Base-by-base conservation (phyloP, 2,797 vertebrate species). In the Manis crassicaudata region DNA sequence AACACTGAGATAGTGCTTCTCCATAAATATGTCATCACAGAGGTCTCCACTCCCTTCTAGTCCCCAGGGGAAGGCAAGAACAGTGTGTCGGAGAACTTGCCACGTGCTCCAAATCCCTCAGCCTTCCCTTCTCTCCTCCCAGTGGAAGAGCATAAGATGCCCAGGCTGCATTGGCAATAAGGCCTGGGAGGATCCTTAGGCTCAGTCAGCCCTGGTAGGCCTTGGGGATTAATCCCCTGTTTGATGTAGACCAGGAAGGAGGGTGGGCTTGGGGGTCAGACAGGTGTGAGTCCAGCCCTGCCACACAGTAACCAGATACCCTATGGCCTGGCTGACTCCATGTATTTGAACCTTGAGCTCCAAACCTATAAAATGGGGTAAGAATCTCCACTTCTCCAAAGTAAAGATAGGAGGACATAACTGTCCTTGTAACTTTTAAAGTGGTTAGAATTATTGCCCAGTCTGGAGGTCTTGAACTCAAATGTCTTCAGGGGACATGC, bases 1-100 rank as follows among this genome's bases (percentile, higher is more conserved):
- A 73, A 40, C 7, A 0, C 14, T 0, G 0, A 14, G 29, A 10
- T 4, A 12, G 10, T 2, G 4, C 23, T 52, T 79, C 32, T 68
- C 90, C 73, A 20, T 13, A 25, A 77, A 20, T 20, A 29, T 35
- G 16, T 17, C 27, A 7, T 37, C 56, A 14, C 16, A 18, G 21
- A 50, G 32, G 16, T 1, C 46, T 43, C 32, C 2, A 52, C 1
- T 0, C 20, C 37, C 27, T 40, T 35, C 80, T 43, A 14, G 3
- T 40, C 75, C 46, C 17, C 40, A 3, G 21, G 32, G 29, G 25
- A 70, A 65, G 21, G 4, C 46, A 32, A 20, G 16, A 37, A 27
- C 32, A 18, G 27, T 11, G 0, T 6, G 12, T 37, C 35, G 62
- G 80, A 10, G 67, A 70, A 29, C 29, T 11, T 46, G 43, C 85